These are phyloP conservation scores for Mustela nigripes DNA, from an alignment of 2,113 vertebrate species.

Conservation along the genomic window DNA sequence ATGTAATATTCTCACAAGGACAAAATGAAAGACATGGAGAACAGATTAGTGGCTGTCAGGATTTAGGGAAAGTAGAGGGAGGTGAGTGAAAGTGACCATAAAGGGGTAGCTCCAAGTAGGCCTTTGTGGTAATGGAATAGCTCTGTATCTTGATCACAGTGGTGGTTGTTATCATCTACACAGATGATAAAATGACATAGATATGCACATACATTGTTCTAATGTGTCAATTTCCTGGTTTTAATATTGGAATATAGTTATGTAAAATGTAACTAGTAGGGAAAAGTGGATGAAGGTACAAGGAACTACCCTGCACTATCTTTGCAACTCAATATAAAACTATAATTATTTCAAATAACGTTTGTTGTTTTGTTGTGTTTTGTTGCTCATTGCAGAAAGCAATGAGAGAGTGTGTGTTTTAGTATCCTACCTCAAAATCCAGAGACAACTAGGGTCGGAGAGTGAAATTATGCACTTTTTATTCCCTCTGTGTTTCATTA, in stretches of 20 bases:
- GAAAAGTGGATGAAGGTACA: background rate
- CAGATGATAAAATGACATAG: background rate
- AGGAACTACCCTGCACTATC: background rate
- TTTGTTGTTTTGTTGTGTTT: background rate
- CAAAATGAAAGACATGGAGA: background rate
- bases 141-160: background rate
- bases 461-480: conserved; percentile 1
- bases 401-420: background rate
- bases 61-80: background rate
- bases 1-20: background rate
- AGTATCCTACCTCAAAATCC: background rate
- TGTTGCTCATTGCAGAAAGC: background rate
- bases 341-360: background rate
- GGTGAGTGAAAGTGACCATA: background rate
- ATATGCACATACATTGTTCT: background rate
- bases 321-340: background rate
- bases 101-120: background rate
- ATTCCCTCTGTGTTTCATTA: background rate
- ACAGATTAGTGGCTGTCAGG: background rate
- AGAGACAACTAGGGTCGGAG: background rate
- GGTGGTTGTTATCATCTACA: background rate
- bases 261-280: background rate
- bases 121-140: background rate
- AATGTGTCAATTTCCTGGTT: background rate
- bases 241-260: background rate